These are phyloP conservation scores for Equus przewalskii DNA, from an alignment of 2,113 vertebrate species.

Conservation along the genomic window DNA sequence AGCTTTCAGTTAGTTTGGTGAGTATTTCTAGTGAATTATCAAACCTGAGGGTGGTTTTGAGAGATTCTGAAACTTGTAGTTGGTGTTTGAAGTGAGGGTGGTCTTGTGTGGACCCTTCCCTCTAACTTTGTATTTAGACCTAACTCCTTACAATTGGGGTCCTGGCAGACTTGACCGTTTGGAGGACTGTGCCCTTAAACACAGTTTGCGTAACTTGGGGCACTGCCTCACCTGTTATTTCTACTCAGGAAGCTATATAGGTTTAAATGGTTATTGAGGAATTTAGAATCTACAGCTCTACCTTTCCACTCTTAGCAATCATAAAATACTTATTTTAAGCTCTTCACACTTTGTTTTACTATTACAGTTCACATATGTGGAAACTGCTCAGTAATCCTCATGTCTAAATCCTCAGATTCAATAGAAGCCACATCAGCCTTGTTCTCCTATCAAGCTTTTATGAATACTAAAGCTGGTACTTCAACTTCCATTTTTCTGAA, in stretches of 20 bases:
- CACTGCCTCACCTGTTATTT: not conserved
- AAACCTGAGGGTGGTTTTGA: not conserved
- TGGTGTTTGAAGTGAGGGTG: not conserved
- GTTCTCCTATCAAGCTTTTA: not conserved
- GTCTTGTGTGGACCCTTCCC: not conserved
- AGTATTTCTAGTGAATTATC: not conserved
- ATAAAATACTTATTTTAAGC: not conserved
- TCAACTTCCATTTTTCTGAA: not conserved
- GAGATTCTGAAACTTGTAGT: not conserved
- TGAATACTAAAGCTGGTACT: not conserved
- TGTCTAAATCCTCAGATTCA: not conserved
- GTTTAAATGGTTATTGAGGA: not conserved
- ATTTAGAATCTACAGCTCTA: not conserved
- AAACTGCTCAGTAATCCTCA: not conserved
- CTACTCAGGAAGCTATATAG: not conserved
- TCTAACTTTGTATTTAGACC: not conserved
- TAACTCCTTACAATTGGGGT: not conserved
- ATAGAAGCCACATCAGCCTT: not conserved
- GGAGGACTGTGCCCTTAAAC: too few relatives aligned
- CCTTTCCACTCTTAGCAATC: not conserved
- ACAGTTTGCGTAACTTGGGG: not conserved
- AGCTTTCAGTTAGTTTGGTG: not conserved
- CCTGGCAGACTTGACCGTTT: not conserved
- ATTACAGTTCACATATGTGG: not conserved
- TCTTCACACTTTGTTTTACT: not conserved